Conservation (phyloP, 2,113 vertebrate species). For the Romanogobio albipinnatus region DNA sequence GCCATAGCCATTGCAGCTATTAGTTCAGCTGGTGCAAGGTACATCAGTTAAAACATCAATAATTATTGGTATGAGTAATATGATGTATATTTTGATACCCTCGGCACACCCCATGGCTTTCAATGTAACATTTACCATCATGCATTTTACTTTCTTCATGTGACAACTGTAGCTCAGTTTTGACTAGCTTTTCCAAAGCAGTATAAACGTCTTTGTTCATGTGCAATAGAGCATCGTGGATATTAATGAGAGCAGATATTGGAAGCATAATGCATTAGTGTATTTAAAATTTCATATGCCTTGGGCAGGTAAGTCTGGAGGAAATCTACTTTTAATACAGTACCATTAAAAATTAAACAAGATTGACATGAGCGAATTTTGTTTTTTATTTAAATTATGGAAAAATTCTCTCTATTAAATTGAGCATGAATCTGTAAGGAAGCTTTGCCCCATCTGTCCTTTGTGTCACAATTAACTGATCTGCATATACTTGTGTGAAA, state of each 20-base stretch:
- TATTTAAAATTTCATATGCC: constrained; percentile 25
- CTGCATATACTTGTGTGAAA: constrained; percentile 43
- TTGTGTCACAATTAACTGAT: constrained; percentile 48
- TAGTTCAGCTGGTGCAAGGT: neutral
- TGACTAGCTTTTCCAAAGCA: neutral
- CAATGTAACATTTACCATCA: neutral
- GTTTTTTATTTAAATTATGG: constrained; percentile 32
- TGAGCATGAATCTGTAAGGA: neutral
- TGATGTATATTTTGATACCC: neutral
- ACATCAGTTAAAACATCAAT: neutral
- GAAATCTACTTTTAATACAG: constrained; percentile 35
- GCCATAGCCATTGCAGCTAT: no score
- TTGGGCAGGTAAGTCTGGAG: constrained; percentile 19
- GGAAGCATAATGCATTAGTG: constrained; percentile 7
- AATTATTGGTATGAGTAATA: neutral
- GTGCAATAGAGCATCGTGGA: constrained; percentile 19
- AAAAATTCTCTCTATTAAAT: neutral
- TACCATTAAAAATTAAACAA: constrained; percentile 30
- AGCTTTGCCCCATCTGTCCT: constrained; percentile 18
- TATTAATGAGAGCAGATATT: constrained; percentile 26
- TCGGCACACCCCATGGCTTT: neutral
- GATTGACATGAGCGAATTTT: constrained; percentile 1
- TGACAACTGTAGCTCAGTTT: neutral
- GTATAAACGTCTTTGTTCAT: constrained; percentile 6
- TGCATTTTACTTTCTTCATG: neutral